phyloP scores from a whole-genome alignment of 2,113 vertebrate genomes.

The cat (Felis catus) region DNA sequence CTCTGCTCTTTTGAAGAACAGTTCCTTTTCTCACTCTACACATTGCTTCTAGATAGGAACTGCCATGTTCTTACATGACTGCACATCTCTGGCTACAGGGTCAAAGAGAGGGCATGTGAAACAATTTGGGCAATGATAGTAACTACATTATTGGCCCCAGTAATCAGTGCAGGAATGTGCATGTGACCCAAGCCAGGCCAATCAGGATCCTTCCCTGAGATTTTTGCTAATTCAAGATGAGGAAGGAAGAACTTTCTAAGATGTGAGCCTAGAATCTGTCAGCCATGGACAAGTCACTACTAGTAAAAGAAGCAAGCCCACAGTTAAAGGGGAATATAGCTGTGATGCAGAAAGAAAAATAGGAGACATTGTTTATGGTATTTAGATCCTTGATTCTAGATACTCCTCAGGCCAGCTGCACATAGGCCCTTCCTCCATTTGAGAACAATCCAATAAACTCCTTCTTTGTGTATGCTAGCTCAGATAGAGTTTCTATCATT shows the following conservation, averaged over 20 bases:
- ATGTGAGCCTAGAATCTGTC: background rate
- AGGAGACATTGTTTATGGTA: too few species aligned
- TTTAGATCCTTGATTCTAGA: background rate
- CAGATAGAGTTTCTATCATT: background rate
- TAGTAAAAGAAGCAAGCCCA: background rate
- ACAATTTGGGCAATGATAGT: background rate
- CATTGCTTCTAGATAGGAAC: background rate
- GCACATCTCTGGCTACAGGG: background rate
- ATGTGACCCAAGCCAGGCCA: background rate
- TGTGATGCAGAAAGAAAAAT: background rate
- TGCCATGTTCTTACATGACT: background rate
- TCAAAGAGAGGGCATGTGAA: background rate
- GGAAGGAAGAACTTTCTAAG: background rate
- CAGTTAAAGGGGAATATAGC: background rate
- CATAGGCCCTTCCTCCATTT: background rate
- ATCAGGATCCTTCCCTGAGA: background rate
- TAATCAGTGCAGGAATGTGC: background rate
- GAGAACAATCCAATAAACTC: background rate
- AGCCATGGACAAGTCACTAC: background rate
- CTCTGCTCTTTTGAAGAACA: background rate
- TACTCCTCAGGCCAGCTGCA: background rate
- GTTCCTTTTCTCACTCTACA: background rate
- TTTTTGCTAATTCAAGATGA: background rate
- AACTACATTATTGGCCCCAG: background rate
- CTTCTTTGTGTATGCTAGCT: background rate